These are phyloP conservation scores for Acrobasis consociella DNA, from an alignment of 2,888 invertebrate genomes.

Conservation along the genomic window DNA sequence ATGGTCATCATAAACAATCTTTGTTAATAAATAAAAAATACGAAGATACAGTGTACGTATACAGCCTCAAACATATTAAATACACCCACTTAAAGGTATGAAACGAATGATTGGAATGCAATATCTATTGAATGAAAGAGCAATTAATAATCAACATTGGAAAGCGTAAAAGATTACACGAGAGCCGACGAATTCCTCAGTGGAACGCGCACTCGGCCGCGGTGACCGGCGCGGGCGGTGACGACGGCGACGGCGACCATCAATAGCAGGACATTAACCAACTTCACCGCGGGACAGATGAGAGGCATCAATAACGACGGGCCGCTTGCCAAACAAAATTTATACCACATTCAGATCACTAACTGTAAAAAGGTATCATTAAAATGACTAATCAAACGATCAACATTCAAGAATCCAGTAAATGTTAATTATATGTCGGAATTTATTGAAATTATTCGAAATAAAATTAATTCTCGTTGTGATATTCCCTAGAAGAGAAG, in stretches of 20 bases:
- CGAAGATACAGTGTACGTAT: conserved; percentile 1
- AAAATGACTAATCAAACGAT: conserved; percentile 76
- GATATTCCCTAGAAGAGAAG: conserved; percentile 57
- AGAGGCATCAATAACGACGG: conserved; percentile 60
- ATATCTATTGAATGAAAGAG: conserved; percentile 68
- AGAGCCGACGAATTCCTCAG: conserved; percentile 65
- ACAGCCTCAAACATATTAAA: conserved; percentile 33
- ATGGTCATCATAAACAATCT: neutral
- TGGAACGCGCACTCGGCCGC: conserved; percentile 45
- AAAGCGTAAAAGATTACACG: conserved; percentile 77
- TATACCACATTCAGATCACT: conserved; percentile 69
- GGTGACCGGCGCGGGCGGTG: conserved; percentile 26
- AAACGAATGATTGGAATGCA: conserved; percentile 64
- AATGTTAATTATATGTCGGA: conserved; percentile 73
- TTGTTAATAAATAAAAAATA: conserved; percentile 8
- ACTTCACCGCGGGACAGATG: conserved; percentile 52
- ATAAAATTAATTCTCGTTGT: conserved; percentile 64
- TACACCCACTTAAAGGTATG: conserved; percentile 54
- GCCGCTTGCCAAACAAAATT: conserved; percentile 65
- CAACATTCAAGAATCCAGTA: conserved; percentile 70
- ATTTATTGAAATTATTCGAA: conserved; percentile 72
- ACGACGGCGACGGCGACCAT: conserved; percentile 33
- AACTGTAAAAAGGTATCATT: conserved; percentile 73
- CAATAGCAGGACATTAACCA: conserved; percentile 57
- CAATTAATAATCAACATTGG: conserved; percentile 76